phyloP scores from a whole-genome alignment of 2,888 invertebrate species.

The Ferrisia virgata region DNA sequence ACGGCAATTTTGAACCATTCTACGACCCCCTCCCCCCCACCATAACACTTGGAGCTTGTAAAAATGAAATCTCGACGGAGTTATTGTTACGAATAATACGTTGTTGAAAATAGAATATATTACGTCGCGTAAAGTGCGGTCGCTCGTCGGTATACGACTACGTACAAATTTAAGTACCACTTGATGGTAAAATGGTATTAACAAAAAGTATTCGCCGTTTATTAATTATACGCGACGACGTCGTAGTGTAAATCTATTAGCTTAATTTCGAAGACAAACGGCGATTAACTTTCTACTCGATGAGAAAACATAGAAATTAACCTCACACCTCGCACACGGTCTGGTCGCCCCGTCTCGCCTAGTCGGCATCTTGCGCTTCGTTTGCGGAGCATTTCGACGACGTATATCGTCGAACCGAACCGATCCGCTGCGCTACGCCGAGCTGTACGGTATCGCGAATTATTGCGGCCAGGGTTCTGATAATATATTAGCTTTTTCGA shows the following conservation, averaged over 20 bases:
- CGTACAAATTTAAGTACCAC: not conserved
- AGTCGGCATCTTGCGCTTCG: not conserved
- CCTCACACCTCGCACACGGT: not conserved
- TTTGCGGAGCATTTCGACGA: not conserved
- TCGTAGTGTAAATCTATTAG: not conserved
- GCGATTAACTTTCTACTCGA: not conserved
- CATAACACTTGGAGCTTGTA: too few relatives aligned
- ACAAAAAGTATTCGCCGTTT: not conserved
- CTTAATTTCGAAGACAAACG: conserved; percentile 10
- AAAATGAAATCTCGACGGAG: not conserved
- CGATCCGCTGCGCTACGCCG: too few relatives aligned
- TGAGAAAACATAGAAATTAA: not conserved
- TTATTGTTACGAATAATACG: not conserved
- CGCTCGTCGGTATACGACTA: not conserved
- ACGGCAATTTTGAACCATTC: too few relatives aligned
- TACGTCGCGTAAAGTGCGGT: too few relatives aligned
- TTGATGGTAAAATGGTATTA: not conserved
- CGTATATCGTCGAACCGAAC: too few relatives aligned
- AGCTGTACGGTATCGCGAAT: too few relatives aligned
- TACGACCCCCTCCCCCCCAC: too few relatives aligned
- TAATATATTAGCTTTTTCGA: too few relatives aligned
- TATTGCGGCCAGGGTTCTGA: too few relatives aligned
- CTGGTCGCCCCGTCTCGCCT: not conserved
- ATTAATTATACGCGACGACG: not conserved
- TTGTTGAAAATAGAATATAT: too few relatives aligned